phyloP scores from a whole-genome alignment of 2,888 invertebrate species.

The Acleris cristana region DNA sequence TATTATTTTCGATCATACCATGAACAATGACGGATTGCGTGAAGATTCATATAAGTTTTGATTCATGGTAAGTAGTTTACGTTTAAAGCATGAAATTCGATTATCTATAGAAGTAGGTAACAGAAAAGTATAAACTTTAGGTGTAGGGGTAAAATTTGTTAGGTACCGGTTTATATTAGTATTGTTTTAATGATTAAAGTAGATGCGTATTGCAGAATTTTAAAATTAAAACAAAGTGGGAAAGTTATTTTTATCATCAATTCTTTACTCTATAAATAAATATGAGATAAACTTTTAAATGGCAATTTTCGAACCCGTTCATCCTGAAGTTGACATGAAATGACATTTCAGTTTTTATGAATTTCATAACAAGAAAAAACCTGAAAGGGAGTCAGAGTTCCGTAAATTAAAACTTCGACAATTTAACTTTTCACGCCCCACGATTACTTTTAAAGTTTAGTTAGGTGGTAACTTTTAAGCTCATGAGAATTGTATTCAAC shows the following conservation, averaged over 20 bases:
- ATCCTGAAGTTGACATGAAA: conserved; percentile 40
- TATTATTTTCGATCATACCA: conserved; percentile 41
- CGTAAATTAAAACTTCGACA: conserved; percentile 68
- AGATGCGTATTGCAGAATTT: background rate
- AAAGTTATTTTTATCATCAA: background rate
- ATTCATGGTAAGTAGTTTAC: background rate
- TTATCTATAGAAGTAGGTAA: too few relatives aligned
- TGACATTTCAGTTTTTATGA: conserved; percentile 53
- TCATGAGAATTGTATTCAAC: background rate
- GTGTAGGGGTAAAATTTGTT: too few relatives aligned
- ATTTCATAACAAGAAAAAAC: conserved; percentile 50
- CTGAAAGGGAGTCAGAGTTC: conserved; percentile 52
- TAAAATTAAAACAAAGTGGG: background rate
- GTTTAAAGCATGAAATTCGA: background rate
- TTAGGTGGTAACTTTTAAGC: conserved; percentile 51
- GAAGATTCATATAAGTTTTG: background rate
- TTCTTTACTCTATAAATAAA: too few relatives aligned
- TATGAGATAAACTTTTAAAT: background rate
- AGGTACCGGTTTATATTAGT: too few relatives aligned
- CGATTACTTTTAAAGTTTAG: conserved; percentile 56
- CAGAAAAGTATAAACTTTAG: too few relatives aligned
- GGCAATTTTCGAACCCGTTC: conserved; percentile 7
- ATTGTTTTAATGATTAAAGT: background rate
- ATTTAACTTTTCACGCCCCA: conserved; percentile 73
- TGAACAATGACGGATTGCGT: background rate